Conservation (phyloP, 2,797 vertebrate species). For the Enteromius trimaculatus region DNA sequence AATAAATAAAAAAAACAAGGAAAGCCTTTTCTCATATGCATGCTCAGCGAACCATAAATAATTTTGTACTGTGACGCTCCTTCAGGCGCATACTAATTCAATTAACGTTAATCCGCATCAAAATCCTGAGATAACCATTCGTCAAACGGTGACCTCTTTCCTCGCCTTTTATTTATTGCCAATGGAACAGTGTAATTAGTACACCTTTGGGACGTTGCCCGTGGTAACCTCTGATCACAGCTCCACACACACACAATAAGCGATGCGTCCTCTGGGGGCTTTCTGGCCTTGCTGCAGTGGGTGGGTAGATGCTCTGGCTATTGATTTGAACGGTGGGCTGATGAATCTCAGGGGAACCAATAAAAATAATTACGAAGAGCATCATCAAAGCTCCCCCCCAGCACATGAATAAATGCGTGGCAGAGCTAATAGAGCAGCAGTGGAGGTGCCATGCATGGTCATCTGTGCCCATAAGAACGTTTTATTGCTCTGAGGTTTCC, state of each 20-base stretch:
- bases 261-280: constrained; percentile 78
- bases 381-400: constrained; percentile 77
- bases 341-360: constrained; percentile 78
- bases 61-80: constrained; percentile 21
- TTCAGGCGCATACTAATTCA: constrained; percentile 47
- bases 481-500: constrained; percentile 16
- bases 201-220: constrained; percentile 71
- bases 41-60: background rate
- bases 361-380: constrained; percentile 84
- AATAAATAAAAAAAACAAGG: background rate
- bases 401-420: constrained; percentile 78
- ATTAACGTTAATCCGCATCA: constrained; percentile 48
- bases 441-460: constrained; percentile 68
- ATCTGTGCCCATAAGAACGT: constrained; percentile 23
- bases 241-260: constrained; percentile 68
- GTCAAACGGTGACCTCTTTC: constrained; percentile 44
- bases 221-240: constrained; percentile 76
- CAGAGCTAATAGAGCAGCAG: constrained; percentile 66
- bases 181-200: constrained; percentile 65
- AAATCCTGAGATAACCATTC: constrained; percentile 32
- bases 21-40: background rate
- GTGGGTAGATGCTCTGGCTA: constrained; percentile 70
- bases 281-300: constrained; percentile 74
- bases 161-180: constrained; percentile 64
- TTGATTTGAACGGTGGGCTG: constrained; percentile 80